A percentile compares a stretch with the other conserved stretches of the same genome.
These are phyloP conservation scores for Cyrtodaria siliqua DNA, from an alignment of 2,888 invertebrate genomes.

Conservation along the genomic window DNA sequence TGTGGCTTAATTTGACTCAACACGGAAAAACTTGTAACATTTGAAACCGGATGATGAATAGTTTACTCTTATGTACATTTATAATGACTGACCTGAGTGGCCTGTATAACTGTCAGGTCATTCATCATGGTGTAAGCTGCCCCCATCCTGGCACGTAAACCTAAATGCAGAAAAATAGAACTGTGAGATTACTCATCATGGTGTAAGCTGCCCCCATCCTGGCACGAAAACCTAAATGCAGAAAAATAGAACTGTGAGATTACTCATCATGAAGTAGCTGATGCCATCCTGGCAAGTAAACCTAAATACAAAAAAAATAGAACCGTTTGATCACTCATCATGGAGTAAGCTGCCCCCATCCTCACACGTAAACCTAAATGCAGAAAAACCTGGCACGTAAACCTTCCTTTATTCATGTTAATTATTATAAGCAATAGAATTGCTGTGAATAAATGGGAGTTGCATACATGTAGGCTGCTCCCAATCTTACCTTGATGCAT, in stretches of 20 bases:
- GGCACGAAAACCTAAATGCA: slow-evolving; percentile 92
- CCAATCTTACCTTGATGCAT: no score
- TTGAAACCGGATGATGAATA: no score
- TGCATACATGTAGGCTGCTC: no score
- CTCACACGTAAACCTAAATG: no score
- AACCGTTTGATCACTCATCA: slow-evolving; percentile 94
- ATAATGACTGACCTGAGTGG: slow-evolving; percentile 87
- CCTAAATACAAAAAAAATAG: slow-evolving; percentile 91
- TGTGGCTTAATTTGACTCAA: no score
- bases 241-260: slow-evolving; percentile 94
- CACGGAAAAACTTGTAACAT: no score
- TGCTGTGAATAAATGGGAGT: no score
- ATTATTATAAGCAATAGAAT: no score
- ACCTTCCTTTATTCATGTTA: no score
- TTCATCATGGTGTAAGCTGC: slow-evolving; percentile 98
- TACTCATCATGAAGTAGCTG: slow-evolving; percentile 97
- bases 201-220: slow-evolving; percentile 97
- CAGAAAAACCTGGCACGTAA: no score
- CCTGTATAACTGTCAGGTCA: slow-evolving; percentile 96
- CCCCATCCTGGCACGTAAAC: slow-evolving; percentile 96
- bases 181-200: slow-evolving; percentile 97
- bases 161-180: slow-evolving; percentile 89
- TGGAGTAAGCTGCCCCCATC: no score
- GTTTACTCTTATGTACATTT: no score
- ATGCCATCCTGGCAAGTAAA: slow-evolving; percentile 95